Conservation (phyloP, 2,113 vertebrate genomes). For the Lophius piscatorius region DNA sequence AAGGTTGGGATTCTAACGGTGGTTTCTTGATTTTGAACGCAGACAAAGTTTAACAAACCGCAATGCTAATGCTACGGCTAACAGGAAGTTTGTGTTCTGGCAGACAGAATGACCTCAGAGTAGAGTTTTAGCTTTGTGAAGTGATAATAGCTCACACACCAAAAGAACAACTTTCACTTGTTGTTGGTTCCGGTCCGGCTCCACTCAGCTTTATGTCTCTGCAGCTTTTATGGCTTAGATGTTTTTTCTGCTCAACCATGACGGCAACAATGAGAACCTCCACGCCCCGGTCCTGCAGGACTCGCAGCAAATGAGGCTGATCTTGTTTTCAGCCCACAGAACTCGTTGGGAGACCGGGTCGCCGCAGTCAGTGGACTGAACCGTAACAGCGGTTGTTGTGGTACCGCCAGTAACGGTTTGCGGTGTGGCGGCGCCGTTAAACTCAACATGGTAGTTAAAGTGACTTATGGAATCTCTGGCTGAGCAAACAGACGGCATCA, state of each 20-base stretch:
- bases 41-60: no score
- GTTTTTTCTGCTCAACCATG: slow-evolving; percentile 27
- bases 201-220: slow-evolving; percentile 41
- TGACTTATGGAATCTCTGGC: slow-evolving; percentile 44
- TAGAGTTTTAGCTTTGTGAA: no score
- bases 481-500: slow-evolving; percentile 43
- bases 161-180: slow-evolving; percentile 55
- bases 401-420: slow-evolving; percentile 25
- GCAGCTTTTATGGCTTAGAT: slow-evolving; percentile 1
- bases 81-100: no score
- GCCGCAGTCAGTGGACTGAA: slow-evolving; percentile 39
- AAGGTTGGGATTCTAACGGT: no score
- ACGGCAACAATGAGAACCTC: slow-evolving; percentile 34
- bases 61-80: no score
- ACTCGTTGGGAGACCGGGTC: background rate
- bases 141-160: no score
- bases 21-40: no score
- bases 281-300: slow-evolving; percentile 13
- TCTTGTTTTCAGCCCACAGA: slow-evolving; percentile 23
- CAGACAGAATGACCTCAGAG: background rate
- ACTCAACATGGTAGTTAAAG: slow-evolving; percentile 41
- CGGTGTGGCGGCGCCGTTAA: slow-evolving; percentile 30
- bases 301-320: slow-evolving; percentile 36
- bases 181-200: slow-evolving; percentile 42
- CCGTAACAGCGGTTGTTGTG: slow-evolving; percentile 30